Conservation (phyloP, 1,140 invertebrate genomes). For the Drosophila hydei region DNA sequence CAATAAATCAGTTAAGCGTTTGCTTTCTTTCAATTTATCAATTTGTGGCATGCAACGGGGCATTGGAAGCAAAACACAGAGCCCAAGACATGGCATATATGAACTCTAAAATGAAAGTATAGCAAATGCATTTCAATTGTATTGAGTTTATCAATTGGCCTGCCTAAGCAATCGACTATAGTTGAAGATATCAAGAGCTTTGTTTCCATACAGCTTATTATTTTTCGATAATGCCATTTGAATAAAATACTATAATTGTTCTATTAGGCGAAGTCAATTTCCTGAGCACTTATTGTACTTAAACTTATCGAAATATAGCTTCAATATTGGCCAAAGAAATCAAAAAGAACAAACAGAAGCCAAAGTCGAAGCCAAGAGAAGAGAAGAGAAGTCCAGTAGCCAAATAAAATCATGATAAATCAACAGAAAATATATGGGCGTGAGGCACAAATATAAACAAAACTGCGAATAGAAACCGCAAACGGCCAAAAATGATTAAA, state of each 20-base stretch:
- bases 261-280: neutral
- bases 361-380: constrained; percentile 16
- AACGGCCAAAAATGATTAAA: constrained; percentile 68
- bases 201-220: too few species aligned
- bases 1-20: constrained; percentile 23
- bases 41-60: too few species aligned
- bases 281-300: constrained; percentile 9
- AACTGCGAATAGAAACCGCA: constrained; percentile 59
- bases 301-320: constrained; percentile 16
- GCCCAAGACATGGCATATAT: constrained; percentile 18
- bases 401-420: constrained; percentile 80
- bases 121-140: neutral
- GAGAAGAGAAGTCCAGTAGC: constrained; percentile 49
- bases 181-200: too few species aligned
- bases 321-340: constrained; percentile 40
- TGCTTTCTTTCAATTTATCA: constrained; percentile 39
- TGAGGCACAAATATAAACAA: constrained; percentile 71
- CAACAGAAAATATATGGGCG: constrained; percentile 51
- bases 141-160: neutral
- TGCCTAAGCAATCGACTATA: neutral
- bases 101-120: neutral
- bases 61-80: neutral
- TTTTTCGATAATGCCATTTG: too few species aligned
- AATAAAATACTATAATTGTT: neutral
- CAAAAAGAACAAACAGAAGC: constrained; percentile 59